phyloP scores from a whole-genome alignment of 2,888 invertebrate genomes.

The Sminthurides aquaticus region DNA sequence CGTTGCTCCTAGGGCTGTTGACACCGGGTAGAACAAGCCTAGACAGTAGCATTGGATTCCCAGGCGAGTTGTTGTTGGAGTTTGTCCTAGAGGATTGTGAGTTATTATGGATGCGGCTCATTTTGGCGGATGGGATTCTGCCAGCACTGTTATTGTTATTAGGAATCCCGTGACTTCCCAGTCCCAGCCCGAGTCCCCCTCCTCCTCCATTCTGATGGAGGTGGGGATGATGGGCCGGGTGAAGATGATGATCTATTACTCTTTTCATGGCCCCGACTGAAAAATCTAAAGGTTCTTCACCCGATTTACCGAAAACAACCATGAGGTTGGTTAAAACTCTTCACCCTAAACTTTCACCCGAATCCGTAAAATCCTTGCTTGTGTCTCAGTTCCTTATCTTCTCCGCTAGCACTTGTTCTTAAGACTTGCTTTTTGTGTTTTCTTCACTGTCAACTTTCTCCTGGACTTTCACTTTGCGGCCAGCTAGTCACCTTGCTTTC shows the following conservation, averaged over 20 bases:
- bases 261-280: conserved; percentile 43
- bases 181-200: conserved; percentile 17
- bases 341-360: no score
- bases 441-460: no score
- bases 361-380: no score
- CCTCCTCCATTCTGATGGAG: conserved; percentile 38
- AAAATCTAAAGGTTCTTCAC: conserved; percentile 40
- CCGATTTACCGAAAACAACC: conserved; percentile 40
- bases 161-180: conserved; percentile 3
- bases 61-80: conserved; percentile 22
- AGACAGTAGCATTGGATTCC: conserved; percentile 40
- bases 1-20: conserved; percentile 34
- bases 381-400: no score
- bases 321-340: conserved; percentile 35
- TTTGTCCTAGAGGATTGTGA: conserved; percentile 20
- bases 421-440: no score
- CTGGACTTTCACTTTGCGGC: no score
- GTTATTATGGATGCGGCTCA: conserved; percentile 15
- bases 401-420: no score
- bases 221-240: conserved; percentile 32
- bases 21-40: conserved; percentile 39
- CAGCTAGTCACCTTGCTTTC: no score
- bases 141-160: conserved; percentile 24
- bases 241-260: conserved; percentile 39
- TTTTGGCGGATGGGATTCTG: conserved; percentile 17